Conservation (phyloP, 2,888 invertebrate species). For the Podabrus alpinus region DNA sequence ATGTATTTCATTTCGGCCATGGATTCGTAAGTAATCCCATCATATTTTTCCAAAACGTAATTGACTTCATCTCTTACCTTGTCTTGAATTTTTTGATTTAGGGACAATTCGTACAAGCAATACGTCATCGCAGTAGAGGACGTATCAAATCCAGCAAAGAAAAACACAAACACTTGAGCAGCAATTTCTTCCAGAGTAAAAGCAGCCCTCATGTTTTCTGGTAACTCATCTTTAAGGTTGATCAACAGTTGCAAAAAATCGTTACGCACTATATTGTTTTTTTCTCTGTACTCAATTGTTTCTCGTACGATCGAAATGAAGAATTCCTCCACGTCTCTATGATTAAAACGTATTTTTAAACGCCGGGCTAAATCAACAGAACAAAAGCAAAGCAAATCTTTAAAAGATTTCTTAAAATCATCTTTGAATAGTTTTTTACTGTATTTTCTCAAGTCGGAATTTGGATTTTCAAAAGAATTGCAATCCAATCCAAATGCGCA, state of each 20-base stretch:
- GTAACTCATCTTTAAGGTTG: neutral
- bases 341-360: neutral
- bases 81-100: conserved; percentile 55
- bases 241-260: conserved; percentile 5
- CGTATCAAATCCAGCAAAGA: conserved; percentile 50
- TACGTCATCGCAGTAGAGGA: conserved; percentile 55
- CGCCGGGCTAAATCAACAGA: neutral
- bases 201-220: conserved; percentile 24
- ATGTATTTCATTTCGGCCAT: conserved; percentile 57
- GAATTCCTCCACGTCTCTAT: neutral
- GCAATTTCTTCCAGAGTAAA: conserved; percentile 19
- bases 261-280: neutral
- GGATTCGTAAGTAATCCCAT: conserved; percentile 56
- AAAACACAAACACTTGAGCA: conserved; percentile 39
- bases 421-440: conserved; percentile 3
- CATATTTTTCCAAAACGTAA: conserved; percentile 47
- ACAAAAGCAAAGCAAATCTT: neutral
- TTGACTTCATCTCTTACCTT: conserved; percentile 55
- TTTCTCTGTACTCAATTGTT: neutral
- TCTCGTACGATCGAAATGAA: neutral
- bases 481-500: conserved; percentile 63
- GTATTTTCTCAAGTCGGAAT: conserved; percentile 48
- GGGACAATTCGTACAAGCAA: conserved; percentile 58
- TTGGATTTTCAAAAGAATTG: conserved; percentile 49
- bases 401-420: neutral